Conservation (phyloP, 2,113 vertebrate genomes). For the Arvicanthis niloticus region DNA sequence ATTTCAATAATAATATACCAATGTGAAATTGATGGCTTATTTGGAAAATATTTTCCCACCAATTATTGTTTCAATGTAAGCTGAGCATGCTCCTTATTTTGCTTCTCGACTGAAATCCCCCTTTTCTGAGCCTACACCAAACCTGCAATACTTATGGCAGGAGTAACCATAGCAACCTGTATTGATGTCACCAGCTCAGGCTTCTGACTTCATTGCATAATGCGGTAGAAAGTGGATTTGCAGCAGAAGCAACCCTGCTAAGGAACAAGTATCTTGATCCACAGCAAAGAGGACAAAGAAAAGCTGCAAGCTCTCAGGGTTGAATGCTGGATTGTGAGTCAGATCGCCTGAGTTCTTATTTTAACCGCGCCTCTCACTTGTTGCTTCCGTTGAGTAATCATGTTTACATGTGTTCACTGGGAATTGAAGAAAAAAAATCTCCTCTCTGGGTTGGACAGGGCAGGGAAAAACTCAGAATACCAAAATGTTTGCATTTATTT, state of each 20-base stretch:
- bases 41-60: constrained; percentile 8
- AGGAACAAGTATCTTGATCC: constrained; percentile 77
- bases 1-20: neutral
- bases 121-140: constrained; percentile 81
- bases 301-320: constrained; percentile 76
- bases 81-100: constrained; percentile 61
- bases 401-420: constrained; percentile 78
- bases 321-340: constrained; percentile 82
- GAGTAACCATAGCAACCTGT: constrained; percentile 82
- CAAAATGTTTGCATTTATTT: constrained; percentile 60
- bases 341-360: constrained; percentile 78
- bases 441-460: constrained; percentile 43
- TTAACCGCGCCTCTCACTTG: constrained; percentile 80
- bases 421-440: constrained; percentile 61
- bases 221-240: constrained; percentile 81
- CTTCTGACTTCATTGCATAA: constrained; percentile 85
- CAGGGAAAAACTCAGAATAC: constrained; percentile 54
- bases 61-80: constrained; percentile 13
- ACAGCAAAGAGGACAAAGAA: constrained; percentile 81
- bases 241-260: constrained; percentile 78
- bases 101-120: constrained; percentile 70
- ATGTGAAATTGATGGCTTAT: neutral
- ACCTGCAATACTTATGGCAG: constrained; percentile 83
- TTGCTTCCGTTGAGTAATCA: constrained; percentile 77
- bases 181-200: constrained; percentile 83